Evolutionary conservation across 2,797 vertebrate species (phyloP).

Genomic region (Pangasius krempfi): DNA sequence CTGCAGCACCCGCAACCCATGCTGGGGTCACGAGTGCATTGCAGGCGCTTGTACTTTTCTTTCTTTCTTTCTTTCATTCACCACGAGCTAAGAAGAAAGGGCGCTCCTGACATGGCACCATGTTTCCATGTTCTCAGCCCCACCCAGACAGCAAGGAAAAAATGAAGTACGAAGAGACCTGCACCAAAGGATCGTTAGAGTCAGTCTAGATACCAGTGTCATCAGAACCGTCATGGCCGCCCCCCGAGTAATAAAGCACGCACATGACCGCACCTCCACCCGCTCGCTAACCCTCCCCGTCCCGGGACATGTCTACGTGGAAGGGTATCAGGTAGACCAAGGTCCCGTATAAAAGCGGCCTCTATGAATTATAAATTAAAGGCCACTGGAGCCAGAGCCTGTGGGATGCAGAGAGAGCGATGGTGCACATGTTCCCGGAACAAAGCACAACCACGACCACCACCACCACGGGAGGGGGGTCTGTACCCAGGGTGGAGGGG

Average conservation of each 20-base stretch:
- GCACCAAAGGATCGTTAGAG: slow-evolving; percentile 65
- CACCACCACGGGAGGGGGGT: slow-evolving; percentile 68
- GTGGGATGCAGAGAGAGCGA: slow-evolving; percentile 77
- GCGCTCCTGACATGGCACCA: slow-evolving; percentile 28
- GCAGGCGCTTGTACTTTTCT: slow-evolving; percentile 37
- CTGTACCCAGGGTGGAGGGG: slow-evolving; percentile 40
- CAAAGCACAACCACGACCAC: slow-evolving; percentile 77
- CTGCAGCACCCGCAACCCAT: slow-evolving; percentile 63
- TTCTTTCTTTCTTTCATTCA: slow-evolving; percentile 14
- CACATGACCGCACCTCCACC: not conserved
- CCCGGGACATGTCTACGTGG: slow-evolving; percentile 75
- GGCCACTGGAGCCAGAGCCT: slow-evolving; percentile 84
- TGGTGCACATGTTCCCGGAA: slow-evolving; percentile 81
- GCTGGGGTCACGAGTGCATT: slow-evolving; percentile 68
- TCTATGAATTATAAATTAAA: slow-evolving; percentile 89
- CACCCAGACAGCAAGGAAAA: slow-evolving; percentile 22
- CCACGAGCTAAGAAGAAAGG: slow-evolving; percentile 4
- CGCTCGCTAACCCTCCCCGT: slow-evolving; percentile 55
- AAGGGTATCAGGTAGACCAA: slow-evolving; percentile 83
- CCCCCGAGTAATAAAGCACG: not conserved
- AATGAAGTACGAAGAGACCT: slow-evolving; percentile 51
- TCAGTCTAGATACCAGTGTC: slow-evolving; percentile 73
- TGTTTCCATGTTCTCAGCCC: slow-evolving; percentile 27
- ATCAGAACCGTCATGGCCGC: slow-evolving; percentile 50
- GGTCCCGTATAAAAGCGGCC: slow-evolving; percentile 85